phyloP scores from a whole-genome alignment of 2,888 invertebrate genomes.

The Elmis aenea region DNA sequence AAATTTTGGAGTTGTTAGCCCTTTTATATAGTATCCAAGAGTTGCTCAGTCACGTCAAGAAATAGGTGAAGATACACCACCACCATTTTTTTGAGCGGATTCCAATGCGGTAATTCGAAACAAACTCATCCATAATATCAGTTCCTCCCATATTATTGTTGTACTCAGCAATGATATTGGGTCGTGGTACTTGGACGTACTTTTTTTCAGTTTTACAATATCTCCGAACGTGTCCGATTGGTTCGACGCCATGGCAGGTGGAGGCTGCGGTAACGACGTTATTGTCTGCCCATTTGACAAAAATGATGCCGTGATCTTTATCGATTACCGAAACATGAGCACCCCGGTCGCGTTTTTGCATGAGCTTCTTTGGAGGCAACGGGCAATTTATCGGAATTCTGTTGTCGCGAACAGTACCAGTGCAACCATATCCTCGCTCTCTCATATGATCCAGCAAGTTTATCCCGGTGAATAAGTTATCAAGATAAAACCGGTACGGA shows the following conservation, averaged over 20 bases:
- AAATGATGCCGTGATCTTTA: constrained; percentile 16
- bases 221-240: constrained; percentile 10
- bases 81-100: constrained; percentile 10
- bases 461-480: too few species aligned
- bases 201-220: too few species aligned
- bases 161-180: constrained; percentile 17
- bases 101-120: not conserved
- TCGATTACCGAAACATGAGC: constrained; percentile 10
- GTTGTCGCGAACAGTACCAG: too few species aligned
- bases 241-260: constrained; percentile 14
- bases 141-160: constrained; percentile 23
- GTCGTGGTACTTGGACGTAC: constrained; percentile 17
- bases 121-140: constrained; percentile 17
- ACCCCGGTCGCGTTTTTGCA: too few species aligned
- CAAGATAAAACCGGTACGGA: too few species aligned
- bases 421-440: too few species aligned
- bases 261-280: constrained; percentile 20
- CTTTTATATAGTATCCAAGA: constrained; percentile 9
- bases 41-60: too few species aligned
- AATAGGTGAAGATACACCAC: constrained; percentile 10
- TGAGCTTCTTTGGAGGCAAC: too few species aligned
- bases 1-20: constrained; percentile 4
- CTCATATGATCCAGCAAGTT: not conserved
- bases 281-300: constrained; percentile 26
- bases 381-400: too few species aligned